These are phyloP conservation scores for Aricia agestis DNA, from an alignment of 1,140 invertebrate species.

Conservation along the genomic window DNA sequence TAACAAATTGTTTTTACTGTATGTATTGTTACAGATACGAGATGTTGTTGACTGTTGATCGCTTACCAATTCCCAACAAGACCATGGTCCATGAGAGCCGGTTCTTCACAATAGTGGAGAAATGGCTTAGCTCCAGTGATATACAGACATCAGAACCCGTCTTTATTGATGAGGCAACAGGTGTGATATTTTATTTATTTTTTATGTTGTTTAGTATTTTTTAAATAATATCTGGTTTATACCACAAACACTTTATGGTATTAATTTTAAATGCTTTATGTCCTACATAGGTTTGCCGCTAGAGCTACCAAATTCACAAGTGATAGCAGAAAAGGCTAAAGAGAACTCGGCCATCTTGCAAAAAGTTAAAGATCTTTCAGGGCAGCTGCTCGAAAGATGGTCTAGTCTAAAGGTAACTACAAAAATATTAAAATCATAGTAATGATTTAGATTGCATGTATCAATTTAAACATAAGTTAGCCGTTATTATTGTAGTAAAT, in stretches of 20 bases:
- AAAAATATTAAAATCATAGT: not conserved
- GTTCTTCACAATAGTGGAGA: slow-evolving; percentile 88
- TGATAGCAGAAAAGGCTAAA: slow-evolving; percentile 45
- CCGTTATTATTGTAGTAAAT: too few relatives aligned
- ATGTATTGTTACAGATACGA: slow-evolving; percentile 75
- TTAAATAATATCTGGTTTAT: not conserved
- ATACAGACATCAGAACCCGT: slow-evolving; percentile 37
- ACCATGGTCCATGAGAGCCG: slow-evolving; percentile 95
- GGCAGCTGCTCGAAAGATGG: slow-evolving; percentile 85
- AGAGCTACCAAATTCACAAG: slow-evolving; percentile 45
- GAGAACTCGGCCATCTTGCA: slow-evolving; percentile 44
- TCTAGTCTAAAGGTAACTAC: slow-evolving; percentile 84
- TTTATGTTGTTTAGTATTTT: slow-evolving; percentile 3
- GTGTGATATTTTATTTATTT: slow-evolving; percentile 30
- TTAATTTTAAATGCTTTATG: not conserved
- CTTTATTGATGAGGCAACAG: slow-evolving; percentile 67
- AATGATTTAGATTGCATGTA: not conserved
- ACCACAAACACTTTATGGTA: too few relatives aligned
- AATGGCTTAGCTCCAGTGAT: slow-evolving; percentile 78
- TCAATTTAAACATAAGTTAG: too few relatives aligned
- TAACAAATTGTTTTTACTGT: too few relatives aligned
- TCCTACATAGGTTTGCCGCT: slow-evolving; percentile 50
- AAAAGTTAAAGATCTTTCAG: slow-evolving; percentile 78
- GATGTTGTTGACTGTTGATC: slow-evolving; percentile 87
- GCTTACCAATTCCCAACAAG: slow-evolving; percentile 94